These are phyloP conservation scores for Agriopis leucophaearia DNA, from an alignment of 2,888 invertebrate genomes.

Conservation along the genomic window DNA sequence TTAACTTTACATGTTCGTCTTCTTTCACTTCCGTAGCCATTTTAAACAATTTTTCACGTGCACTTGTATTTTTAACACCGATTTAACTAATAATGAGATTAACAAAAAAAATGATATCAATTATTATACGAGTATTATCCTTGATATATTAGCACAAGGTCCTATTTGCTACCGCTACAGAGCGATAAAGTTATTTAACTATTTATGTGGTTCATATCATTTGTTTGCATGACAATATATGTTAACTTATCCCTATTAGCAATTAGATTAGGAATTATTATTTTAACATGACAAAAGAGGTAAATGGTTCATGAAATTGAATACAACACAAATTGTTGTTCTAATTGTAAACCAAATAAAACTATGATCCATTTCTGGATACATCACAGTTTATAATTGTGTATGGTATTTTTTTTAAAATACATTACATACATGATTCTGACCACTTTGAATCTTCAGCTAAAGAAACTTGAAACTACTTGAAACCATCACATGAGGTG, in stretches of 20 bases:
- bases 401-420: not conserved
- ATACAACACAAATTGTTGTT: not conserved
- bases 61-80: conserved; percentile 19
- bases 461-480: not conserved
- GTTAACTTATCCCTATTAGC: conserved; percentile 21
- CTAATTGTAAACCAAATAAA: not conserved
- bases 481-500: not conserved
- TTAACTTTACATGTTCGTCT: conserved; percentile 61
- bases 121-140: conserved; percentile 14
- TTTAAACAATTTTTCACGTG: conserved; percentile 41
- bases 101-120: conserved; percentile 2
- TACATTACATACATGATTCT: not conserved
- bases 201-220: conserved; percentile 12
- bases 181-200: conserved; percentile 18
- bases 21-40: conserved; percentile 70
- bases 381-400: no score
- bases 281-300: not conserved
- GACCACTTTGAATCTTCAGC: not conserved
- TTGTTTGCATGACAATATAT: conserved; percentile 4
- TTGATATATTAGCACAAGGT: conserved; percentile 26
- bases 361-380: not conserved
- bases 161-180: conserved; percentile 8
- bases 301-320: conserved; percentile 1
- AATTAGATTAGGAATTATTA: not conserved
- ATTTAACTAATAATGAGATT: conserved; percentile 10